Evolutionary conservation across 23 tunicate genomes (phyloP).

Genomic region (Trididemnum miniatum): DNA sequence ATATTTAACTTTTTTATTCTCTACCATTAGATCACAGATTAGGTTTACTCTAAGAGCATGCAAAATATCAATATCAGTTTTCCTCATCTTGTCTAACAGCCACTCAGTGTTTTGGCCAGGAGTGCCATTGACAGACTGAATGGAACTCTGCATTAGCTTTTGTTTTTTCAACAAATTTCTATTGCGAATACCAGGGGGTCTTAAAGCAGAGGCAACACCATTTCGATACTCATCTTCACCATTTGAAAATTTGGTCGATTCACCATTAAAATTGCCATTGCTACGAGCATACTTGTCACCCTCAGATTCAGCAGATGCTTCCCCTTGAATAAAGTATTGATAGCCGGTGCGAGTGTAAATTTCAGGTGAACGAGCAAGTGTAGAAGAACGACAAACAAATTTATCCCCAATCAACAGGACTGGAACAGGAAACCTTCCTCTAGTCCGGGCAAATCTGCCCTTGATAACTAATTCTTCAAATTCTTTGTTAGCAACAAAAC

Average conservation of each 20-base stretch:
- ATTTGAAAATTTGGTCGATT: background rate
- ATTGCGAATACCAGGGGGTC: background rate
- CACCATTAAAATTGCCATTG: background rate
- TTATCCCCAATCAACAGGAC: slow-evolving; percentile 69
- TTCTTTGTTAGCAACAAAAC: background rate
- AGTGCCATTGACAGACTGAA: slow-evolving; percentile 14
- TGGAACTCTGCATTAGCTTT: background rate
- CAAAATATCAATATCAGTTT: slow-evolving; percentile 72
- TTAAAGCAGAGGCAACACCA: background rate
- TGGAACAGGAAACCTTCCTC: slow-evolving; percentile 86
- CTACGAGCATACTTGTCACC: too few relatives aligned
- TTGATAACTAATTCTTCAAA: slow-evolving; percentile 42
- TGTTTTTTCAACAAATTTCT: background rate
- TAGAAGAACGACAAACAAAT: slow-evolving; percentile 85
- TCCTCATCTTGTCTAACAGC: slow-evolving; percentile 90
- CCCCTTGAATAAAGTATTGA: slow-evolving; percentile 39
- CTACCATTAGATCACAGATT: slow-evolving; percentile 95
- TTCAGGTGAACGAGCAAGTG: slow-evolving; percentile 86
- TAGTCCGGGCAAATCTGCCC: slow-evolving; percentile 80
- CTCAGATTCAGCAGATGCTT: background rate
- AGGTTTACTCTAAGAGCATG: slow-evolving; percentile 49
- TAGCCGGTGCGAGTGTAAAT: slow-evolving; percentile 56
- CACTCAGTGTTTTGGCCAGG: slow-evolving; percentile 67
- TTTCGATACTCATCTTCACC: background rate
- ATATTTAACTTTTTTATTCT: slow-evolving; percentile 86